Percentiles rank a stretch among this genome's conserved stretches.
Conservation (phyloP, 2,797 vertebrate species). For the Xyrichtys novacula region DNA sequence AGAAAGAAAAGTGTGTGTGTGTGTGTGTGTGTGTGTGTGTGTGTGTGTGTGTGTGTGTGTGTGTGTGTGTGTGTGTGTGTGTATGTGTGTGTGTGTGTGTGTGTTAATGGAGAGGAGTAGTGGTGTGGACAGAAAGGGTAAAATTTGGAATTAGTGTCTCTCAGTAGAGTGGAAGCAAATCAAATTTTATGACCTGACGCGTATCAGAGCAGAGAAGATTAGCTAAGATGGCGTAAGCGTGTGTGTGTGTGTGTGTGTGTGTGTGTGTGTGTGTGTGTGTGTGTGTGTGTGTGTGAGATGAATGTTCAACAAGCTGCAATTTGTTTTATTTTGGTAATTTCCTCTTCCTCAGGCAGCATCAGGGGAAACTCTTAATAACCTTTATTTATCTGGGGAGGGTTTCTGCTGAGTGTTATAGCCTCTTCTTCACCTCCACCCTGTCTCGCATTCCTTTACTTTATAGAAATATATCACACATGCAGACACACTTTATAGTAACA, state of each 20-base stretch:
- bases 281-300: slow-evolving; percentile 20
- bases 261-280: too few relatives aligned
- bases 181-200: slow-evolving; percentile 67
- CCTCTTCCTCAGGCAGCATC: slow-evolving; percentile 38
- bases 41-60: too few relatives aligned
- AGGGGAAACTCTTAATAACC: slow-evolving; percentile 49
- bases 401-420: slow-evolving; percentile 23
- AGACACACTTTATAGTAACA: background rate
- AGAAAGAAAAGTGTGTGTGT: too few relatives aligned
- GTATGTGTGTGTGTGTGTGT: background rate
- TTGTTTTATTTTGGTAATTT: slow-evolving; percentile 59
- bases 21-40: too few relatives aligned
- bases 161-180: slow-evolving; percentile 67
- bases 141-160: slow-evolving; percentile 66
- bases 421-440: background rate
- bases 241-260: too few relatives aligned
- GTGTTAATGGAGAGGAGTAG: slow-evolving; percentile 2
- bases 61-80: too few relatives aligned
- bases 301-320: slow-evolving; percentile 54
- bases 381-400: slow-evolving; percentile 46
- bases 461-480: background rate
- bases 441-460: slow-evolving; percentile 20
- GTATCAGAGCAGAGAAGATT: slow-evolving; percentile 66
- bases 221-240: slow-evolving; percentile 40
- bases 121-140: slow-evolving; percentile 47